phyloP scores from a whole-genome alignment of 2,888 invertebrate genomes.

The Augiades crinisus region DNA sequence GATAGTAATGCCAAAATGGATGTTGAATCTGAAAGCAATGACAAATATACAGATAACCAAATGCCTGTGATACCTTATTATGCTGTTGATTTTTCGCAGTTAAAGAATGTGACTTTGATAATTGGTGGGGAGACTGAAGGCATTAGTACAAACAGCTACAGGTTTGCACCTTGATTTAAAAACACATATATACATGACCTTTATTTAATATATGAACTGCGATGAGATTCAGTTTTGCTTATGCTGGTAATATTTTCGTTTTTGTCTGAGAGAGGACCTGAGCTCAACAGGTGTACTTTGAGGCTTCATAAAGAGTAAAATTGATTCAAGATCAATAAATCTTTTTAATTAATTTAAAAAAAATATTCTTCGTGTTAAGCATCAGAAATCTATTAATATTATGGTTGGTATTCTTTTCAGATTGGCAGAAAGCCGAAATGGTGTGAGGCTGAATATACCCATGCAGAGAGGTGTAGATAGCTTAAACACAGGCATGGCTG shows the following conservation, averaged over 20 bases:
- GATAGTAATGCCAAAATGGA: constrained; percentile 80
- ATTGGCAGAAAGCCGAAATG: constrained; percentile 80
- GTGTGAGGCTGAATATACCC: constrained; percentile 89
- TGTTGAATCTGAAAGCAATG: constrained; percentile 31
- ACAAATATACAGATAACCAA: constrained; percentile 36
- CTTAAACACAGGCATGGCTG: constrained; percentile 91
- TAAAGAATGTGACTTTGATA: constrained; percentile 84
- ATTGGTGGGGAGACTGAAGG: constrained; percentile 96
- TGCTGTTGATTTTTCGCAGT: constrained; percentile 76
- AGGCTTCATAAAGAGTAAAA: too few species aligned
- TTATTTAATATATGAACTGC: too few species aligned
- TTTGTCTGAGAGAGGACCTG: too few species aligned
- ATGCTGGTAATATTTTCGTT: too few species aligned
- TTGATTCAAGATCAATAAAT: too few species aligned
- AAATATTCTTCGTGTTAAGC: too few species aligned
- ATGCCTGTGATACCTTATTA: constrained; percentile 84
- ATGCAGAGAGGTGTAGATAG: constrained; percentile 89
- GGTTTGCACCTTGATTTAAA: constrained; percentile 46
- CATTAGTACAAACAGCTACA: constrained; percentile 87
- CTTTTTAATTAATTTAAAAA: too few species aligned
- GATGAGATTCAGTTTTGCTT: too few species aligned
- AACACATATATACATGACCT: too few species aligned
- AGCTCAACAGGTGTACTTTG: too few species aligned
- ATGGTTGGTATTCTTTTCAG: constrained; percentile 44
- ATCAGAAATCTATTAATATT: too few species aligned